Percentiles rank a stretch among this genome's conserved stretches.
Conservation (phyloP, 2,888 invertebrate genomes). For the Macaria liturata region DNA sequence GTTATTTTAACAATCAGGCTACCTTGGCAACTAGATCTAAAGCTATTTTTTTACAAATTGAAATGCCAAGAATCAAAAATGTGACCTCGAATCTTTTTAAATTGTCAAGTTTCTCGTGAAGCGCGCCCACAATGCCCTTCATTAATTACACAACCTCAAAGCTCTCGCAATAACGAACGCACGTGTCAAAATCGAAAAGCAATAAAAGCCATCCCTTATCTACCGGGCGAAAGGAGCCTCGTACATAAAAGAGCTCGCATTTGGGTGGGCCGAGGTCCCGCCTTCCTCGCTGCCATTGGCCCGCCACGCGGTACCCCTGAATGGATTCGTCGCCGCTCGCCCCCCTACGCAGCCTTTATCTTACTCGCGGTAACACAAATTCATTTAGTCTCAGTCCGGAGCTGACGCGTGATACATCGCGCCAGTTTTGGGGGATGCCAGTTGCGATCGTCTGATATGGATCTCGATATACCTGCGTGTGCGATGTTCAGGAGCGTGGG, state of each 20-base stretch:
- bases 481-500: slow-evolving; percentile 65
- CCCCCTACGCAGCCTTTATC: slow-evolving; percentile 73
- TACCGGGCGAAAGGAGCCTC: slow-evolving; percentile 48
- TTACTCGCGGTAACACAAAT: slow-evolving; percentile 70
- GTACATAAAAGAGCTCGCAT: slow-evolving; percentile 57
- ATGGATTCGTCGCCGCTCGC: slow-evolving; percentile 60
- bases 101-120: slow-evolving; percentile 7
- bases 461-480: slow-evolving; percentile 69
- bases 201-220: slow-evolving; percentile 58
- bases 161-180: slow-evolving; percentile 24
- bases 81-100: neutral
- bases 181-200: slow-evolving; percentile 37
- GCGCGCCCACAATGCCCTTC: neutral
- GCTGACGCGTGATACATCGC: slow-evolving; percentile 73
- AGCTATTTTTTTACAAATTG: too few relatives aligned
- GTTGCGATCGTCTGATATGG: slow-evolving; percentile 68
- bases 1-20: too few relatives aligned
- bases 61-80: too few relatives aligned
- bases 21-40: too few relatives aligned
- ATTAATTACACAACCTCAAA: slow-evolving; percentile 12
- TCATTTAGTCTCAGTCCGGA: slow-evolving; percentile 77
- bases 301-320: slow-evolving; percentile 52
- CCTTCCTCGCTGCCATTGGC: slow-evolving; percentile 63
- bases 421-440: slow-evolving; percentile 68
- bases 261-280: slow-evolving; percentile 61